A percentile compares a stretch with the other conserved stretches of the same genome.
Conservation (phyloP, 2,797 vertebrate genomes). For the Periparus ater region DNA sequence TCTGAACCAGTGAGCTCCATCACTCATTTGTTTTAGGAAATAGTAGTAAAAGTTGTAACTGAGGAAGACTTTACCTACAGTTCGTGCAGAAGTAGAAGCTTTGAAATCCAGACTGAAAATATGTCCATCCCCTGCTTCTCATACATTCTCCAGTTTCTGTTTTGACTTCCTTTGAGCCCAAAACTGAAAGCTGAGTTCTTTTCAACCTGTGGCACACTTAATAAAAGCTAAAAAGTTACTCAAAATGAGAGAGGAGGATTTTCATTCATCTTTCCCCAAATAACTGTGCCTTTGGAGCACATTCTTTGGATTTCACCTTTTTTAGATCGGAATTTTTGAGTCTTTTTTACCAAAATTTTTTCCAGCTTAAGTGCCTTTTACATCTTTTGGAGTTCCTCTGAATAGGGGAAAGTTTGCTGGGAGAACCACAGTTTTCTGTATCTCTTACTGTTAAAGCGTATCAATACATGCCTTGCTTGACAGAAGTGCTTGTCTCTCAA, state of each 20-base stretch:
- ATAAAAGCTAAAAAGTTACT: neutral
- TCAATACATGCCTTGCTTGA: neutral
- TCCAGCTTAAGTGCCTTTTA: neutral
- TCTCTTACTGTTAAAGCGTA: neutral
- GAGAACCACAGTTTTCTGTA: neutral
- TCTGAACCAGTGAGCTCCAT: neutral
- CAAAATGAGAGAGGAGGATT: neutral
- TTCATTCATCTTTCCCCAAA: neutral
- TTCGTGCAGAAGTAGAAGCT: neutral
- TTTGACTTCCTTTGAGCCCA: neutral
- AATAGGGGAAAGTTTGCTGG: neutral
- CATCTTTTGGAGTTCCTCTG: neutral
- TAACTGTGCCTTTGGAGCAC: neutral
- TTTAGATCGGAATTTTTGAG: neutral
- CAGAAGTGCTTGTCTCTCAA: neutral
- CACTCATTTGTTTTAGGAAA: neutral
- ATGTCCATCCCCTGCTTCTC: neutral
- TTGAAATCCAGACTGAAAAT: neutral
- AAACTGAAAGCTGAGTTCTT: neutral
- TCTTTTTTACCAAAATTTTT: neutral
- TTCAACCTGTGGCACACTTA: neutral
- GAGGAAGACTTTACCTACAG: neutral
- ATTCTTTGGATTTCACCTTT: neutral
- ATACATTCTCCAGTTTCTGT: neutral
- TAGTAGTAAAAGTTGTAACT: neutral